Base-by-base conservation (phyloP, 1,140 invertebrate species). In the Leptoteleia sp. region DNA sequence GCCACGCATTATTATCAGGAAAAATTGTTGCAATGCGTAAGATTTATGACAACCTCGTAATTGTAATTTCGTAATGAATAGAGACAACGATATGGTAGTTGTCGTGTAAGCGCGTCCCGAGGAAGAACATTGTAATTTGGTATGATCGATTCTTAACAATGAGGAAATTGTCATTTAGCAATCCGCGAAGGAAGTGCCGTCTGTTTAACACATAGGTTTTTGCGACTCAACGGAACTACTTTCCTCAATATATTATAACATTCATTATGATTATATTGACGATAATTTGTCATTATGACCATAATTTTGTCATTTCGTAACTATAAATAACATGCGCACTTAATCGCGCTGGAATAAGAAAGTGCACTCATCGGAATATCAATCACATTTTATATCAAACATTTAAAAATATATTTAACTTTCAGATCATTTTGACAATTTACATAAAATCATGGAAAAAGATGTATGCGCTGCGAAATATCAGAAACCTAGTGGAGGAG, bases 151-250 rank as follows among this genome's bases (percentile, higher is more conserved):
- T 52, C 54, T 62, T 22, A 57, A 76, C 47, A 76, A 80, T 70
- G 45, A 76, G 68, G 78, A 80, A 80, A 76, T 64, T 62, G 33
- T 76, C 55, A 71, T 80, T 80, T 76, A 76, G 71, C 67, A 80
- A 80, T 76, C 11, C n/a, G 16, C 45, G 13, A 35, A 67, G 71
- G 71, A 76, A 62, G 59, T 40, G 27, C 16, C 27, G 47, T 33
- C 17, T 35, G 52, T 17, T 70, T 54, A 31, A 48, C 37, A 59
- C 48, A 61, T 59, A 7, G 12, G n/a, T 45, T 73, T 68, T 68
- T 17, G 40, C 67, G 25, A 65, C 13, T 61, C 25, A 11, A 68
- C 16, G 43, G 43, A 71, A 25, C 22, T 45, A 73, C 76, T 79
- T 79, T 79, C 76, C 70, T 73, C 37, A 38, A 22, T 68, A 37